These are phyloP conservation scores for Plebejus anna DNA, from an alignment of 2,888 invertebrate species.

Conservation along the genomic window DNA sequence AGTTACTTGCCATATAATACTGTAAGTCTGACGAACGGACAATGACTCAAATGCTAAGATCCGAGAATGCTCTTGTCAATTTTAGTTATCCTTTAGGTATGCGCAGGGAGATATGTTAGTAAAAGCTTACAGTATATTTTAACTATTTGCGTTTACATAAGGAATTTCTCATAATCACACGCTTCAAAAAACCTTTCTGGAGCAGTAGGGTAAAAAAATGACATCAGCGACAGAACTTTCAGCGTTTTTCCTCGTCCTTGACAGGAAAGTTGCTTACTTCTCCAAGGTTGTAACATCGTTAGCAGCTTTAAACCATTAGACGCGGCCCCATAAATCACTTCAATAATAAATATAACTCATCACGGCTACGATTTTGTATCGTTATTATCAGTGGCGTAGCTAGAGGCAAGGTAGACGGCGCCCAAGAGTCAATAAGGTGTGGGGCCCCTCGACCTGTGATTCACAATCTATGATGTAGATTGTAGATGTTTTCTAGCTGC, in stretches of 20 bases:
- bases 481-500: background rate
- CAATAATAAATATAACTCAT: conserved; percentile 35
- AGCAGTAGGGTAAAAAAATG: too few relatives aligned
- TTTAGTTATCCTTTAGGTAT: too few relatives aligned
- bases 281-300: conserved; percentile 10
- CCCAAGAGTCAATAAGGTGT: background rate
- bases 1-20: too few relatives aligned
- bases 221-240: background rate
- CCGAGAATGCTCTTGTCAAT: too few relatives aligned
- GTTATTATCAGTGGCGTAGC: background rate
- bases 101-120: too few relatives aligned
- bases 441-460: background rate
- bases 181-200: too few relatives aligned
- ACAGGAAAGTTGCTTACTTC: background rate
- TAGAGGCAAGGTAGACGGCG: background rate
- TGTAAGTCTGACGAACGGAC: too few relatives aligned
- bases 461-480: background rate
- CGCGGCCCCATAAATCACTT: conserved; percentile 31
- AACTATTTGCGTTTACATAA: too few relatives aligned
- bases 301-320: conserved; percentile 31
- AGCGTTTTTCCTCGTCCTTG: background rate
- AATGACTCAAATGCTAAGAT: too few relatives aligned
- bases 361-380: conserved; percentile 34
- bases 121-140: too few relatives aligned
- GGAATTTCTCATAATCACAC: too few relatives aligned